These are phyloP conservation scores for Capitulum mitella DNA, from an alignment of 2,888 invertebrate genomes.

Conservation along the genomic window DNA sequence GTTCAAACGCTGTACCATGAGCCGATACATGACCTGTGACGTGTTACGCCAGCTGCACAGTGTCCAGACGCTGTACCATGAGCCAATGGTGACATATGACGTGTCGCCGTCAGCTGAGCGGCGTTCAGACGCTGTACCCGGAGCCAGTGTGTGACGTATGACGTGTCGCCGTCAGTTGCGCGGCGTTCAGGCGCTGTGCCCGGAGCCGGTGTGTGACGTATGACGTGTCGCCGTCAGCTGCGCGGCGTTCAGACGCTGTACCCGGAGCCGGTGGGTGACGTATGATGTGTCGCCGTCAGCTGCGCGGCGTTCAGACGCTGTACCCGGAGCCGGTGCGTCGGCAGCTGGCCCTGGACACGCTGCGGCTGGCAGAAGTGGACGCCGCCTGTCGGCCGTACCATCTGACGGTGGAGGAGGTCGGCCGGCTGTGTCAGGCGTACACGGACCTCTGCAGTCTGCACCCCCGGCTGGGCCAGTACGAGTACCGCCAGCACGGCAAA, in stretches of 20 bases:
- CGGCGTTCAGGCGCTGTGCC: slow-evolving; percentile 53
- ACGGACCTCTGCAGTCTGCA: slow-evolving; percentile 53
- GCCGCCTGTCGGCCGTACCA: slow-evolving; percentile 61
- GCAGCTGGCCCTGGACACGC: slow-evolving; percentile 59
- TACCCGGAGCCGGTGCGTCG: slow-evolving; percentile 64
- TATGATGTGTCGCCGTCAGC: background rate
- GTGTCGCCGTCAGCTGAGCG: slow-evolving; percentile 41
- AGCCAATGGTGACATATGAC: too few species aligned
- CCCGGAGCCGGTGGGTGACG: slow-evolving; percentile 53
- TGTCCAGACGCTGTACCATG: too few species aligned
- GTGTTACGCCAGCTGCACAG: too few species aligned
- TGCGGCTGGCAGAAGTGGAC: slow-evolving; percentile 62
- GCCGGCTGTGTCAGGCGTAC: slow-evolving; percentile 67
- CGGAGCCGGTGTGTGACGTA: slow-evolving; percentile 46
- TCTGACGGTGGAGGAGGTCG: slow-evolving; percentile 68
- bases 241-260: slow-evolving; percentile 59
- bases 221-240: background rate
- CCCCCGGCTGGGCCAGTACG: slow-evolving; percentile 49
- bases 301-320: slow-evolving; percentile 48
- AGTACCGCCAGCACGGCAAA: slow-evolving; percentile 51
- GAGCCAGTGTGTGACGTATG: slow-evolving; percentile 41
- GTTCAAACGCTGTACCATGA: too few species aligned
- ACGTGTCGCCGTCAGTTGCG: background rate
- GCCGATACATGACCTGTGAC: too few species aligned
- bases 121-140: slow-evolving; percentile 61